Conservation (phyloP, 2,888 invertebrate genomes). For the Andrena dorsata region DNA sequence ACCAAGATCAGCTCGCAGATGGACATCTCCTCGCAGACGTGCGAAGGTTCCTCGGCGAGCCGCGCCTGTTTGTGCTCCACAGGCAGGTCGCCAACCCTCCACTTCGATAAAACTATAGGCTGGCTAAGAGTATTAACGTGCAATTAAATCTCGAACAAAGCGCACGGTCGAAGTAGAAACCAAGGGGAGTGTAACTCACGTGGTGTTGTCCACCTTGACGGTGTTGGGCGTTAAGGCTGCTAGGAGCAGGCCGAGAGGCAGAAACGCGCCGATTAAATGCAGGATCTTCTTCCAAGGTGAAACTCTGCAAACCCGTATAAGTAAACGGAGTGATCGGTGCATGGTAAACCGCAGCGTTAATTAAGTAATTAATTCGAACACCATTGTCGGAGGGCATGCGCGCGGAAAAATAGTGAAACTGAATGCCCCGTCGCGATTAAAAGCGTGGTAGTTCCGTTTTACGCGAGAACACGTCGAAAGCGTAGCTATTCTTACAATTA, state of each 20-base stretch:
- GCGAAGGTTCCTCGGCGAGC: conserved; percentile 53
- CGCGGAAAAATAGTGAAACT: background rate
- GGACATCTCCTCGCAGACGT: conserved; percentile 79
- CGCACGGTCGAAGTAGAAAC: background rate
- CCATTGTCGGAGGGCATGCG: background rate
- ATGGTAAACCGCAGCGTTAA: background rate
- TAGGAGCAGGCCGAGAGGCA: conserved; percentile 90
- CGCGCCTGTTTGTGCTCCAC: conserved; percentile 77
- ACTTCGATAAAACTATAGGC: conserved; percentile 82
- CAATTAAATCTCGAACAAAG: conserved; percentile 9
- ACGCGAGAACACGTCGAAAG: background rate
- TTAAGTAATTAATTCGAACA: conserved; percentile 6
- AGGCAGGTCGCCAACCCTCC: conserved; percentile 78
- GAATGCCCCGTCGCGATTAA: conserved; percentile 2
- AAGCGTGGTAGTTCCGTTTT: background rate
- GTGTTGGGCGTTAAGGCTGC: conserved; percentile 90
- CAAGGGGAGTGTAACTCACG: conserved; percentile 74
- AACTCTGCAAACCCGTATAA: conserved; percentile 65
- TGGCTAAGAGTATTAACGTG: conserved; percentile 65
- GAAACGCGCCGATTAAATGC: conserved; percentile 88
- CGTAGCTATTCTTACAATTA: too few species aligned
- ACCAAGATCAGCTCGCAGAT: conserved; percentile 80
- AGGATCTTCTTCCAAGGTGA: conserved; percentile 88
- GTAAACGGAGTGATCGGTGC: background rate
- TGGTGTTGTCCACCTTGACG: conserved; percentile 86